Conservation (phyloP, 2,113 vertebrate species). For the Bujurquina vittata region DNA sequence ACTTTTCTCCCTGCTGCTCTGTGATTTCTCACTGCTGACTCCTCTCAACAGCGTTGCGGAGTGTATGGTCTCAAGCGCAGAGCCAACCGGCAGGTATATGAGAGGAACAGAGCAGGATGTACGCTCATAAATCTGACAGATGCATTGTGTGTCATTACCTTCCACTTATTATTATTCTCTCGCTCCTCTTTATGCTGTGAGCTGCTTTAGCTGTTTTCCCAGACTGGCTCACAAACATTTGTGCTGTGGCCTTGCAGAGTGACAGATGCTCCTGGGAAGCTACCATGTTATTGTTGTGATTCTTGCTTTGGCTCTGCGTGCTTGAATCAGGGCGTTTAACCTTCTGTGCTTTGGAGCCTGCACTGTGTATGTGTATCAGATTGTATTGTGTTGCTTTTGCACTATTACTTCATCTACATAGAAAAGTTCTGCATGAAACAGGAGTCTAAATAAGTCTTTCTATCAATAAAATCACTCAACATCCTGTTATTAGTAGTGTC, state of each 20-base stretch:
- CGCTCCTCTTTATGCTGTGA: constrained; percentile 57
- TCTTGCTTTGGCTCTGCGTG: constrained; percentile 40
- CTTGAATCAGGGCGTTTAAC: constrained; percentile 33
- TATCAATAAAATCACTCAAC: not conserved
- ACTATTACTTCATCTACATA: not conserved
- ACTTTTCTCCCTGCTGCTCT: constrained; percentile 36
- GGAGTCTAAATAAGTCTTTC: not conserved
- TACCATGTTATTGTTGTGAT: constrained; percentile 45
- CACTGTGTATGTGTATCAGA: not conserved
- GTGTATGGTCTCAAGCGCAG: constrained; percentile 19
- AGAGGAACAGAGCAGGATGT: constrained; percentile 45
- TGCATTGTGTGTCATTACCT: constrained; percentile 71
- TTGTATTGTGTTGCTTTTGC: not conserved
- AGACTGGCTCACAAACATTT: constrained; percentile 56
- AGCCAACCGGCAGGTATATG: constrained; percentile 46
- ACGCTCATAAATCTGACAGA: constrained; percentile 71
- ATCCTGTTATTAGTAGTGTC: constrained; percentile 6
- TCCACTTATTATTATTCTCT: constrained; percentile 75
- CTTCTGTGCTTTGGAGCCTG: constrained; percentile 19
- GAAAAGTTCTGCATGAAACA: not conserved
- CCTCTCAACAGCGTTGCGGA: constrained; percentile 54
- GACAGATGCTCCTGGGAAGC: constrained; percentile 65
- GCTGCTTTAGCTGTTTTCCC: constrained; percentile 55
- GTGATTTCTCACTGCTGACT: constrained; percentile 65
- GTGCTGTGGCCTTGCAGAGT: constrained; percentile 60